Percentiles rank a stretch among this genome's conserved stretches.
Conservation (phyloP, 2,888 invertebrate genomes). For the Caenorhabditis sp. region DNA sequence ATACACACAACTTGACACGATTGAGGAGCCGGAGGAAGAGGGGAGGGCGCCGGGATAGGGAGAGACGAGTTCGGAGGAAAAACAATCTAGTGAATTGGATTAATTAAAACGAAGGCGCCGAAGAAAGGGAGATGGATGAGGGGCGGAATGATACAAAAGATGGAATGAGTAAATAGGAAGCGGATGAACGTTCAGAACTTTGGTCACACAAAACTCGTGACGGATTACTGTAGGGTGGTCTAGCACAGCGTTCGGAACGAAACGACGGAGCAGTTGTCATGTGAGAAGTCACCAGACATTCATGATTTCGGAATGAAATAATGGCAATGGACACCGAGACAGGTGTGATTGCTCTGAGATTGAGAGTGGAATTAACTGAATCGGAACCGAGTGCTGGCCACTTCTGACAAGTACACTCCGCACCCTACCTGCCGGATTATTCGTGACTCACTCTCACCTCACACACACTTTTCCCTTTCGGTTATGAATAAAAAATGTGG, state of each 20-base stretch:
- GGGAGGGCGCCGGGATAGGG: constrained; percentile 4
- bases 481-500: constrained; percentile 23
- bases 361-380: neutral
- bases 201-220: too few relatives aligned
- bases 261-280: too few relatives aligned
- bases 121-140: constrained; percentile 8
- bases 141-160: neutral
- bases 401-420: neutral
- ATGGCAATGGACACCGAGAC: too few relatives aligned
- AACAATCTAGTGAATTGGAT: constrained; percentile 42
- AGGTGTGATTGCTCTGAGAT: too few relatives aligned
- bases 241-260: too few relatives aligned
- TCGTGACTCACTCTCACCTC: constrained; percentile 11
- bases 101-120: constrained; percentile 26
- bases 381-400: neutral
- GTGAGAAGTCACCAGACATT: too few relatives aligned
- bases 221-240: too few relatives aligned
- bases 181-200: neutral
- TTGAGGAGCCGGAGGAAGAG: constrained; percentile 7
- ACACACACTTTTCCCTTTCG: neutral
- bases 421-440: constrained; percentile 18
- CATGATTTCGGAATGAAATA: too few relatives aligned
- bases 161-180: neutral
- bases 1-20: constrained; percentile 27
- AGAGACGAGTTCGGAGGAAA: constrained; percentile 3